phyloP scores from a whole-genome alignment of 2,113 vertebrate species.

The Probosciger aterrimus region DNA sequence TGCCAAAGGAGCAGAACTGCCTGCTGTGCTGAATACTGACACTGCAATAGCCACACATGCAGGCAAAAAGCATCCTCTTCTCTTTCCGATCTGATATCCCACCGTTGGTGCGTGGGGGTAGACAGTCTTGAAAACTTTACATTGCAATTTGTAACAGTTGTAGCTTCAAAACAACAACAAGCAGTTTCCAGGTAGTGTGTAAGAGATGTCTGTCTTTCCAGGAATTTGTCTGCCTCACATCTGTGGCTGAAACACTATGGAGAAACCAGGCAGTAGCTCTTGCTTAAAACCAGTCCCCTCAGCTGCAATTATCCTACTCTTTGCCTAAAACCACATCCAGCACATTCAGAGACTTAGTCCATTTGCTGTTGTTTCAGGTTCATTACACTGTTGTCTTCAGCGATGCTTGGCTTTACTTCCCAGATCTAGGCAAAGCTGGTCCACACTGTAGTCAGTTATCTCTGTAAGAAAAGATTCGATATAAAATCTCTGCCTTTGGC shows the following conservation, averaged over 20 bases:
- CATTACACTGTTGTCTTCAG: background rate
- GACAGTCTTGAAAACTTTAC: background rate
- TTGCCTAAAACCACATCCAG: background rate
- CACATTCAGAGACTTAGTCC: background rate
- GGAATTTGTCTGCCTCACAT: background rate
- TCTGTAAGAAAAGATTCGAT: conserved; percentile 45
- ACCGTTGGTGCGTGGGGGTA: accelerated
- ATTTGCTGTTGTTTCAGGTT: background rate
- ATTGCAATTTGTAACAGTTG: background rate
- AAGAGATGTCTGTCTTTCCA: background rate
- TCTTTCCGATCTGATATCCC: background rate
- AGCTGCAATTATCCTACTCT: background rate
- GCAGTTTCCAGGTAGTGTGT: background rate
- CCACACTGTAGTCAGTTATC: conserved; percentile 31
- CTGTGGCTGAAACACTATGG: background rate
- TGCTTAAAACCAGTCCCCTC: background rate
- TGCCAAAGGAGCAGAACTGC: background rate
- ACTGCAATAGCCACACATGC: background rate
- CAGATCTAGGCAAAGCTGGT: conserved; percentile 21
- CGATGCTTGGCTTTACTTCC: conserved; percentile 26
- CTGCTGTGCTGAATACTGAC: background rate
- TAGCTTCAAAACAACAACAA: background rate
- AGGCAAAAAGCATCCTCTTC: background rate
- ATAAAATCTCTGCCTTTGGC: conserved; percentile 62
- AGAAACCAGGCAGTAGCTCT: background rate